These are phyloP conservation scores for Crotalus viridis DNA, from an alignment of 2,113 vertebrate genomes.

Conservation along the genomic window DNA sequence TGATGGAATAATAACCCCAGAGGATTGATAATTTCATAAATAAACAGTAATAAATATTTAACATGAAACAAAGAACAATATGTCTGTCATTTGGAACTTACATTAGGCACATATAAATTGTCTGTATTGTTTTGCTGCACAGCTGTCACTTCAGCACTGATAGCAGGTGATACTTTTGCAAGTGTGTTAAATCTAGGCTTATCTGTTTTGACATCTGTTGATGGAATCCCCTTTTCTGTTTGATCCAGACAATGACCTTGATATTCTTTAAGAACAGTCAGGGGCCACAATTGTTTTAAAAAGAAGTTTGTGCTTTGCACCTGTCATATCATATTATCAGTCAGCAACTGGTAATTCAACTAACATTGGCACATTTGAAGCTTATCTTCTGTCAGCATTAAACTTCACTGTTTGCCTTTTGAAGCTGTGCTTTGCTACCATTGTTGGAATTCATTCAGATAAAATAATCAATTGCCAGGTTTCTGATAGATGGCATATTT, in stretches of 20 bases:
- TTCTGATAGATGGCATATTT: slow-evolving; percentile 3
- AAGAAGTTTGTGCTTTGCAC: slow-evolving; percentile 55
- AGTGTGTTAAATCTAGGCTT: slow-evolving; percentile 77
- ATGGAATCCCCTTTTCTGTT: slow-evolving; percentile 71
- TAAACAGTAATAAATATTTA: slow-evolving; percentile 41
- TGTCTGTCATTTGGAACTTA: slow-evolving; percentile 55
- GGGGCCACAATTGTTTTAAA: slow-evolving; percentile 55
- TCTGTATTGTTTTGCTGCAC: slow-evolving; percentile 69
- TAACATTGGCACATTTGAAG: slow-evolving; percentile 48
- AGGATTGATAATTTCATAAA: slow-evolving; percentile 47
- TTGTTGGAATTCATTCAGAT: neutral
- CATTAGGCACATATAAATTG: slow-evolving; percentile 59
- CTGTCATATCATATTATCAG: slow-evolving; percentile 64
- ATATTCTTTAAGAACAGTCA: slow-evolving; percentile 60
- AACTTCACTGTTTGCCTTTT: slow-evolving; percentile 16
- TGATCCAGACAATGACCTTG: slow-evolving; percentile 79
- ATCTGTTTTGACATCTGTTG: slow-evolving; percentile 85
- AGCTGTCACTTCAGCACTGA: slow-evolving; percentile 70
- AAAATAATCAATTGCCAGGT: neutral
- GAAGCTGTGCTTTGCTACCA: neutral
- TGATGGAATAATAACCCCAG: slow-evolving; percentile 20
- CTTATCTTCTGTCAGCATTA: slow-evolving; percentile 28
- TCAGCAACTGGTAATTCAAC: slow-evolving; percentile 49
- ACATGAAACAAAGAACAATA: slow-evolving; percentile 46
- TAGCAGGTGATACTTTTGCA: slow-evolving; percentile 81